Evolutionary conservation across 2,888 invertebrate species (phyloP), one percentile per base, ranked within the genome.

Genomic region (Anthophora plumipes): DNA sequence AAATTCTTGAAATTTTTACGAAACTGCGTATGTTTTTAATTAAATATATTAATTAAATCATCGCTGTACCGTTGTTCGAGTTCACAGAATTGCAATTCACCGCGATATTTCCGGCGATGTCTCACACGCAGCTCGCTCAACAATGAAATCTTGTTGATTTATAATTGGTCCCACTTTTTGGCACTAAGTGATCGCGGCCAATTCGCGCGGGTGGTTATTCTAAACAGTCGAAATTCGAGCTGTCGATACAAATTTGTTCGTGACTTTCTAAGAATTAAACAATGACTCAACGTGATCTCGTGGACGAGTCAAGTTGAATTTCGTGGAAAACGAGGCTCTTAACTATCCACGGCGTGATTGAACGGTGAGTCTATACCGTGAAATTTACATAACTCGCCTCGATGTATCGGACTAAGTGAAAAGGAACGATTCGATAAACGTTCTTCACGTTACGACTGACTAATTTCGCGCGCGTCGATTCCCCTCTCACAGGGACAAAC

Each of bases 301-400:
- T 37, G 46, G 60, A 39, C 68, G 25, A 43, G 52, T 41, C 20
- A 5, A 39, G 11, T 48, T 20, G 25, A 22, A 20, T 60, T 67
- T 14, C 12, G 46, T 22, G 14, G 55, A 41, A n/a, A n/a, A 55
- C 57, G 57, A 31, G n/a, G n/a, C n/a, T n/a, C n/a, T n/a, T n/a
- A 14, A 57, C 46, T 14, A 25, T 14, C 46, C 43, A 20, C 57
- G 57, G 17, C 68, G 57, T 68, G 61, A 72, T 72, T 75, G 60
- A 77, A 70, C 77, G 77, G 59, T 80, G 83, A 85, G 54, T 83
- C n/a, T n/a, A n/a, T n/a, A n/a, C 31, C 4, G 31, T 31, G 31
- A 57, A 52, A 83, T 83, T 87, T 85, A 80, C 77, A 84, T 86
- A 86, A 86, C 74, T 75, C 82, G 74, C 39, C 57, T 59, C 48